Conservation (phyloP, 1,140 invertebrate species). For the Oedothorax gibbosus region DNA sequence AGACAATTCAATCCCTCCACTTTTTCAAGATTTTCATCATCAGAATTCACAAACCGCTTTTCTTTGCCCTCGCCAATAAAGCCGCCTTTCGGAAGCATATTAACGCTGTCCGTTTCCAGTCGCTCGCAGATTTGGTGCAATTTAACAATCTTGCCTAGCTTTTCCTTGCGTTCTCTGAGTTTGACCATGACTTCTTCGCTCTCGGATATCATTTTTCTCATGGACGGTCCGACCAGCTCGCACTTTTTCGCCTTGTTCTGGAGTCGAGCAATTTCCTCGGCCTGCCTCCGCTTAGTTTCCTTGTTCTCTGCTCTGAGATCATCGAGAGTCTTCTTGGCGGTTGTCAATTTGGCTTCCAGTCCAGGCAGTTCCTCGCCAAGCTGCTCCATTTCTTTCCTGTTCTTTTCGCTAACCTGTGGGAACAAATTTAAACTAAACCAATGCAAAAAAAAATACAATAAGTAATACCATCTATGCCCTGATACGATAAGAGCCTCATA, state of each 20-base stretch:
- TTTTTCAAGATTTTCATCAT: no score
- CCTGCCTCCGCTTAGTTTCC: background rate
- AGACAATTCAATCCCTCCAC: no score
- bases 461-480: no score
- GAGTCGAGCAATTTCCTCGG: conserved; percentile 17
- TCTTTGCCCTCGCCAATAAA: background rate
- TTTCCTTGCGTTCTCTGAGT: conserved; percentile 24
- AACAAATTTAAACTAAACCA: no score
- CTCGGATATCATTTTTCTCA: conserved; percentile 31
- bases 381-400: conserved; percentile 4
- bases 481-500: no score
- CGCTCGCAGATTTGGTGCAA: conserved; percentile 31
- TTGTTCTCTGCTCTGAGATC: conserved; percentile 20
- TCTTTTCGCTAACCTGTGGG: conserved; percentile 6
- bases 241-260: conserved; percentile 17
- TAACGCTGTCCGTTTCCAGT: conserved; percentile 17
- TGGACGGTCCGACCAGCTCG: conserved; percentile 5
- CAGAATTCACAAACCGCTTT: background rate
- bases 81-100: background rate
- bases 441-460: no score
- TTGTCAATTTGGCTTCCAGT: conserved; percentile 8
- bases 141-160: conserved; percentile 31
- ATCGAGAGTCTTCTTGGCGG: conserved; percentile 1
- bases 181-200: conserved; percentile 39
- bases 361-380: conserved; percentile 15